Evolutionary conservation across 2,888 invertebrate species (phyloP).

Genomic region (Pandemis cinnamomeana): DNA sequence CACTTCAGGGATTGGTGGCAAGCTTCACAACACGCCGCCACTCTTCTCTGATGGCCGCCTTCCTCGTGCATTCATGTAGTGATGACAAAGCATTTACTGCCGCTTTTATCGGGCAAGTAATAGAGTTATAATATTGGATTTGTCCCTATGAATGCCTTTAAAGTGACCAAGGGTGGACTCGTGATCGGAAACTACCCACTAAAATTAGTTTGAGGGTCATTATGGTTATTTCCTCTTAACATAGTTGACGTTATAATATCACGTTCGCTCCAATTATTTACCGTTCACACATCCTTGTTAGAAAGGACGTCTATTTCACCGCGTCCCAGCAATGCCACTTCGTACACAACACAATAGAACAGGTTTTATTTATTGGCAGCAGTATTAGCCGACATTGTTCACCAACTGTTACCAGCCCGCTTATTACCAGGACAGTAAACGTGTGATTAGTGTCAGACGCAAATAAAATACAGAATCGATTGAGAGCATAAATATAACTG

Average conservation of each 20-base stretch:
- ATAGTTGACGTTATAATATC: conserved; percentile 56
- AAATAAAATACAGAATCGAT: conserved; percentile 29
- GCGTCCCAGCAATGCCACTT: conserved; percentile 62
- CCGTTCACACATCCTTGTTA: conserved; percentile 72
- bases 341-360: conserved; percentile 56
- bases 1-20: too few relatives aligned
- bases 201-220: too few relatives aligned
- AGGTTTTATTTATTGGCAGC: conserved; percentile 62
- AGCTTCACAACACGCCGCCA: too few relatives aligned
- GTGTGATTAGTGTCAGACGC: conserved; percentile 33
- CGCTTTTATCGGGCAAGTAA: too few relatives aligned
- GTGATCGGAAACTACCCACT: not conserved
- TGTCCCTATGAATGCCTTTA: not conserved
- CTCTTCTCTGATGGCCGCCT: too few relatives aligned
- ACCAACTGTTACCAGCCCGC: conserved; percentile 41
- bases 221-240: not conserved
- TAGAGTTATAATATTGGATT: not conserved
- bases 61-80: too few relatives aligned
- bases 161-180: not conserved
- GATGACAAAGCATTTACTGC: too few relatives aligned
- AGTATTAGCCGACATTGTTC: conserved; percentile 49
- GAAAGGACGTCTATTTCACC: conserved; percentile 65
- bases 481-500: conserved; percentile 26
- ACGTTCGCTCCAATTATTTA: conserved; percentile 65
- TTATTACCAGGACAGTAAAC: conserved; percentile 37